Base-by-base conservation (phyloP, 2,888 invertebrate genomes). In the Melieria crassipennis region DNA sequence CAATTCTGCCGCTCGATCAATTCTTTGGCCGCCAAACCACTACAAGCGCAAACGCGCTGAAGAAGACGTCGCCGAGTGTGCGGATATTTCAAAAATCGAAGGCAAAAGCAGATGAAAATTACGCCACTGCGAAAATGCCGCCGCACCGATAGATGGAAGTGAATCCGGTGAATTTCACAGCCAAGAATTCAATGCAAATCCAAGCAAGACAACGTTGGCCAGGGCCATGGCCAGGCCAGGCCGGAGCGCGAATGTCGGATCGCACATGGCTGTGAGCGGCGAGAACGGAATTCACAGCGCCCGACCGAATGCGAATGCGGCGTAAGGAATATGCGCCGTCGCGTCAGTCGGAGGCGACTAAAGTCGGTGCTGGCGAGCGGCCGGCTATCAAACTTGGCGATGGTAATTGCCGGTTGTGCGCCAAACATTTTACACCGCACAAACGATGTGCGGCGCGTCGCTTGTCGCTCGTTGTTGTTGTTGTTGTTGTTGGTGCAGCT, bases 351-450 rank as follows among this genome's bases (percentile, higher is more conserved):
- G 13, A 45, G 16, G 10, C 47, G 57, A 9, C n/a, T 56, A 56
- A 11, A 56, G 56, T 5, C 56, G 45, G 13, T 10, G 45, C 47
- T n/a, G 58, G 43, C 45, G 58, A n/a, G 62, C 65, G 56, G 64
- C 67, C 66, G 76, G 78, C 81, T 81, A 83, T 83, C 82, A 83
- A 78, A 80, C 78, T 79, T 79, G 80, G 82, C 80, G 82, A 81
- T 82, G 83, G 82, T 82, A 82, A 82, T 82, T 82, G 84, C 79
- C 79, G 83, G 84, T 83, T 81, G 77, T 75, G 79, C 79, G 63
- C 58, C 62, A 67, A 72, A 70, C 70, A 70, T 70, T 74, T 74
- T 72, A 70, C 72, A 70, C 74, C 70, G 71, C 64, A 60, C 30
- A 45, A 48, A 64, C 67, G 65, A 65, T 46, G 66, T 57, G 60